A percentile compares a stretch with the other conserved stretches of the same genome.
Conservation (phyloP, 2,113 vertebrate genomes). For the Connochaetes taurinus region DNA sequence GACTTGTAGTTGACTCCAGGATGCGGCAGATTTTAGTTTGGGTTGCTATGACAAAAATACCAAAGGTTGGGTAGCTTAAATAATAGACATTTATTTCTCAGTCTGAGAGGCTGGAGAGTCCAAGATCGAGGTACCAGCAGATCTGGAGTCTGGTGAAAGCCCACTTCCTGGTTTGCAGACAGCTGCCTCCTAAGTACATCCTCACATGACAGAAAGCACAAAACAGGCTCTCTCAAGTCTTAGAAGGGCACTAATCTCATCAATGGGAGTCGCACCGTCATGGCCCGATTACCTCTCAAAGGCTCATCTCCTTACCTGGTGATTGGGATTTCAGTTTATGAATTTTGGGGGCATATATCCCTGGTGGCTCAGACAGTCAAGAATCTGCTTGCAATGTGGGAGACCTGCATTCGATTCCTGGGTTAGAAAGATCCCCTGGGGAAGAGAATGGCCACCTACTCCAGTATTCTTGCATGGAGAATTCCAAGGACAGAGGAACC, state of each 20-base stretch:
- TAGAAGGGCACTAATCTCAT: not conserved
- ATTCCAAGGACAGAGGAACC: not conserved
- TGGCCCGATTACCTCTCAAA: not conserved
- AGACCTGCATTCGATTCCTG: not conserved
- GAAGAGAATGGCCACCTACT: not conserved
- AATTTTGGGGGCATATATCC: not conserved
- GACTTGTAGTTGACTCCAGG: not conserved
- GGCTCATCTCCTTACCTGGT: not conserved
- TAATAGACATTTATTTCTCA: not conserved
- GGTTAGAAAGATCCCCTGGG: not conserved
- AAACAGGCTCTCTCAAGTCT: no score
- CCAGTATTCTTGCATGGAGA: not conserved
- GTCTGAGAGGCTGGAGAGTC: not conserved
- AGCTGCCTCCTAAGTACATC: not conserved
- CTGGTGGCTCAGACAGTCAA: not conserved
- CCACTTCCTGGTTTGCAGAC: not conserved
- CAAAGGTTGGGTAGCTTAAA: not conserved
- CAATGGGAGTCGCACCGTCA: not conserved
- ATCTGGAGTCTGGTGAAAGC: not conserved
- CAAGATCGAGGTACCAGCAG: not conserved
- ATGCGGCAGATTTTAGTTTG: not conserved
- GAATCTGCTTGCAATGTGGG: not conserved
- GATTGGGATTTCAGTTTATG: not conserved
- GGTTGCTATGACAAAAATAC: not conserved
- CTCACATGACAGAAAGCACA: not conserved